phyloP scores from a whole-genome alignment of 2,797 vertebrate species.

The Tachyglossus aculeatus region DNA sequence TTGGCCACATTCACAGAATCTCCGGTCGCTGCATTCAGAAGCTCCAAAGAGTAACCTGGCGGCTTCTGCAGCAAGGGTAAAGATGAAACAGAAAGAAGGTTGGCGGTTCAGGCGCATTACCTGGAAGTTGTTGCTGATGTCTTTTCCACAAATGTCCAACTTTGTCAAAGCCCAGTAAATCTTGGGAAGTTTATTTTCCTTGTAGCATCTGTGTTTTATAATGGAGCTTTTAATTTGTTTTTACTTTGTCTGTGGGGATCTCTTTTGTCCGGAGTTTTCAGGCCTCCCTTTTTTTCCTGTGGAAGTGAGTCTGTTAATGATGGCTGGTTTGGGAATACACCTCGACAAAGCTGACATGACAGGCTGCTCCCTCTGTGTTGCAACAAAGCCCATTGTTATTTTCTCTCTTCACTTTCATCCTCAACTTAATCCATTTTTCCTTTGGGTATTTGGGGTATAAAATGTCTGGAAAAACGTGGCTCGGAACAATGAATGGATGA shows the following conservation, averaged over 20 bases:
- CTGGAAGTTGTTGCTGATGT: conserved; percentile 82
- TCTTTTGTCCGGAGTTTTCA: conserved; percentile 84
- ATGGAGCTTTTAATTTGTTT: conserved; percentile 96
- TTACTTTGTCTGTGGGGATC: conserved; percentile 90
- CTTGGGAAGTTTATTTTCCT: conserved; percentile 94
- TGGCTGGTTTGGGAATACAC: conserved; percentile 81
- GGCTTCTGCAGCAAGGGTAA: conserved; percentile 51
- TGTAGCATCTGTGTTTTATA: conserved; percentile 98
- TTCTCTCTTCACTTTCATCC: conserved; percentile 67
- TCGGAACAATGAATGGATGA: conserved; percentile 46
- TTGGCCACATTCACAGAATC: conserved; percentile 78
- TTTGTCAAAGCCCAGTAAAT: conserved; percentile 90
- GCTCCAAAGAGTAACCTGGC: conserved; percentile 74
- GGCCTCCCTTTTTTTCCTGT: conserved; percentile 71
- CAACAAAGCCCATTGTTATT: conserved; percentile 76
- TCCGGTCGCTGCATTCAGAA: conserved; percentile 71
- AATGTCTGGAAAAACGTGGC: conserved; percentile 73
- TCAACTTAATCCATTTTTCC: conserved; percentile 75
- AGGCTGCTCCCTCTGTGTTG: conserved; percentile 56
- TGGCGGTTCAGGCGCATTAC: conserved; percentile 59
- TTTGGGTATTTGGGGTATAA: conserved; percentile 56
- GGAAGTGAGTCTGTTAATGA: conserved; percentile 88
- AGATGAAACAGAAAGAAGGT: conserved; percentile 35
- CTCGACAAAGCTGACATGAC: conserved; percentile 68
- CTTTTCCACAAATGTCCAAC: conserved; percentile 90